Conservation (phyloP, 2,888 invertebrate genomes). For the Orchesellides sinensis region DNA sequence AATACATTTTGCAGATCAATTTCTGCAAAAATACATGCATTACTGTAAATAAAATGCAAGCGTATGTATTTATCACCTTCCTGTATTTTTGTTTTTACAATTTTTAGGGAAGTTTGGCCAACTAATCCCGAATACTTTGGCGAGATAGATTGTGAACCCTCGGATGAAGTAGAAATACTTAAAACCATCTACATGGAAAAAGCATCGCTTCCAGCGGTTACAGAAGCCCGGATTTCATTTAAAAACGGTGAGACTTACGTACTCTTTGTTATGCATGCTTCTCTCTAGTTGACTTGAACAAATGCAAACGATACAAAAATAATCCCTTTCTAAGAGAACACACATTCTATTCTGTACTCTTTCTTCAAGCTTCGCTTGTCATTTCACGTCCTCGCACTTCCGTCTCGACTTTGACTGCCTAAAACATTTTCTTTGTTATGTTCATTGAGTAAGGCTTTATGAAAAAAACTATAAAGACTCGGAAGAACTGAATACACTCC, state of each 20-base stretch:
- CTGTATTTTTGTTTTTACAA: not conserved
- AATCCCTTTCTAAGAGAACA: constrained; percentile 19
- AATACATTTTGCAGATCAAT: no score
- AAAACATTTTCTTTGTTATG: constrained; percentile 9
- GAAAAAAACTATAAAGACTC: constrained; percentile 3
- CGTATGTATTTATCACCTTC: not conserved
- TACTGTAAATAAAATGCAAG: no score
- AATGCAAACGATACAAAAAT: constrained; percentile 29
- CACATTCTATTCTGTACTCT: constrained; percentile 37
- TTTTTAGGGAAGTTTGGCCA: constrained; percentile 69
- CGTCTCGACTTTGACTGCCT: constrained; percentile 17
- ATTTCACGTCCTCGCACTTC: constrained; percentile 15
- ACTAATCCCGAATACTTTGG: constrained; percentile 64
- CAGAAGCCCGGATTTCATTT: constrained; percentile 28
- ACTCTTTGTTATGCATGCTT: not conserved
- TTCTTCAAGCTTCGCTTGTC: constrained; percentile 48
- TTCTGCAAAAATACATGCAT: no score
- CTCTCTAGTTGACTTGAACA: not conserved
- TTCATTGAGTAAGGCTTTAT: constrained; percentile 33
- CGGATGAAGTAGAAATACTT: constrained; percentile 62
- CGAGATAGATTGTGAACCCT: constrained; percentile 34
- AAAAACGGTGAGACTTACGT: constrained; percentile 30
- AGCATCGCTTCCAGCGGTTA: constrained; percentile 43
- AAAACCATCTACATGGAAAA: constrained; percentile 67
- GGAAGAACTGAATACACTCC: constrained; percentile 43